These are phyloP conservation scores for Lasioglossum albipes DNA, from an alignment of 1,140 invertebrate species.

Conservation along the genomic window DNA sequence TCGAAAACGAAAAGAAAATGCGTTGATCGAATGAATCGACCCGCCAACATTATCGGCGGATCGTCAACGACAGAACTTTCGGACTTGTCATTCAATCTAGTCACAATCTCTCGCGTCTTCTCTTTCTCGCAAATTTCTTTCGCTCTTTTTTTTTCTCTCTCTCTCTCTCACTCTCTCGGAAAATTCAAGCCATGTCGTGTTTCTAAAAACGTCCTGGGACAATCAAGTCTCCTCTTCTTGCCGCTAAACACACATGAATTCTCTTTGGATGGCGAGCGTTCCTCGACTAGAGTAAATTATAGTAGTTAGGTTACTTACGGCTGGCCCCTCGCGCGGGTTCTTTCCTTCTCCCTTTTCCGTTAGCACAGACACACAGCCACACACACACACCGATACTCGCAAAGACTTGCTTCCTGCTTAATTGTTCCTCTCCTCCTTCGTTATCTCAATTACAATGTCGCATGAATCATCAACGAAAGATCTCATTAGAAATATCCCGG, in stretches of 20 bases:
- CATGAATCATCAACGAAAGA: background rate
- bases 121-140: background rate
- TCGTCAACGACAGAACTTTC: slow-evolving; percentile 32
- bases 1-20: background rate
- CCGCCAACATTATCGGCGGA: slow-evolving; percentile 1
- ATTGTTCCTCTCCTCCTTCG: background rate
- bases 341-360: background rate
- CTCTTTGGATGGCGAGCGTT: slow-evolving; percentile 57
- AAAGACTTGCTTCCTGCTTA: slow-evolving; percentile 21
- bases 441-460: background rate
- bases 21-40: background rate
- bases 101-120: background rate
- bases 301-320: slow-evolving; percentile 60
- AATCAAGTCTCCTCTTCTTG: background rate
- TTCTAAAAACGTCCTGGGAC: background rate
- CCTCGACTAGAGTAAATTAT: slow-evolving; percentile 61
- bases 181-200: slow-evolving; percentile 20
- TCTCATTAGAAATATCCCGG: background rate
- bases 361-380: slow-evolving; percentile 10
- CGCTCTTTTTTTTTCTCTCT: background rate
- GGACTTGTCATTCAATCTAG: background rate
- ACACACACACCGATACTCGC: slow-evolving; percentile 34
- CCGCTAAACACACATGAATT: slow-evolving; percentile 25
- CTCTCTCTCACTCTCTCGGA: background rate
- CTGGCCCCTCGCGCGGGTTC: slow-evolving; percentile 66